Evolutionary conservation across 2,113 vertebrate species (phyloP), one percentile per base, ranked within the genome.

Genomic region (Reinhardtius hippoglossoides): DNA sequence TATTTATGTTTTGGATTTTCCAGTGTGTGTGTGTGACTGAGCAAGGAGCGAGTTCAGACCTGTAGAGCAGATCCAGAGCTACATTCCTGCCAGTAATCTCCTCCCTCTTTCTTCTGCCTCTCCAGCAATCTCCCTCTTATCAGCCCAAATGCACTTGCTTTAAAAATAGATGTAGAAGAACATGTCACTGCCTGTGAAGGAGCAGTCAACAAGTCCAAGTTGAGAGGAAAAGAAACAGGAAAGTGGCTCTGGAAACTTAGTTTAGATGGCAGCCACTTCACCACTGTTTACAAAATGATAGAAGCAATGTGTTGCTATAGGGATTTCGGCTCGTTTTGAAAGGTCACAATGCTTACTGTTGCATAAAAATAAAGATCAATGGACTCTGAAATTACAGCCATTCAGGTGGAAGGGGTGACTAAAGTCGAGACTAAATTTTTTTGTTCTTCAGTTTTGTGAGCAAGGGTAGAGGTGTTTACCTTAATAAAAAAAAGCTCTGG

Each of bases 151-250:
- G 71, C 88, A 83, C 73, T 4, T 0, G 52, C 78, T 88, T 91
- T 93, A 94, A 93, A 94, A 94, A 94, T 94, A 94, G 93, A 88
- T 80, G 37, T 75, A 82, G 76, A 70, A 76, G 63, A 91, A 91
- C 92, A 79, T 90, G 90, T 91, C n/a, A n/a, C 81, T 87, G 88
- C 93, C 82, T 88, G 92, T 82, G 71, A 86, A 88, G 87, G 75
- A 86, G 78, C 63, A 86, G 58, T 68, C 78, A 78, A 76, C 83
- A 82, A 68, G 71, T 64, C 54, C 58, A 68, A 74, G 74, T 56
- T 23, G 52, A 62, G 74, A 31, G 66, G 9, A 18, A 59, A 55
- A 18, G 46, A 82, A 86, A 80, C 70, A 62, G 75, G 55, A 87
- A 83, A 77, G 82, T 20, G 16, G 69, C 48, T 71, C 64, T 86